Base-by-base conservation (phyloP, 2,888 invertebrate genomes). In the Hartigia nigra region DNA sequence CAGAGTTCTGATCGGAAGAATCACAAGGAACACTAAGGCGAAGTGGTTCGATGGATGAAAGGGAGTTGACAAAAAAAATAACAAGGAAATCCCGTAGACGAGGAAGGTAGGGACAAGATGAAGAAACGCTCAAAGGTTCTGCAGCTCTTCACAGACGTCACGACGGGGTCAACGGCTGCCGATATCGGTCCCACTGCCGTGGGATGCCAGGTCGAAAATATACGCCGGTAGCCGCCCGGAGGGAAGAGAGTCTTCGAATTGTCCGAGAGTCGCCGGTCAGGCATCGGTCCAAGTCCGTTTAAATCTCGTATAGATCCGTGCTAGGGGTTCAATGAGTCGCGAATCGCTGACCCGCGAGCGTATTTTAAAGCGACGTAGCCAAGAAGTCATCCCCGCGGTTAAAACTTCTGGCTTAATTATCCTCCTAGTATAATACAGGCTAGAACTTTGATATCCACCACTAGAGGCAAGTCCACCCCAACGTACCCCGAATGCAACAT, bases 181-280 rank as follows among this genome's bases (percentile, higher is more conserved):
- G 82, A 81, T 82, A 84, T 81, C 81, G 81, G 82, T 79, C 78
- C 81, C 79, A 32, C 31, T 81, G 78, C 74, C 77, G 70, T 36
- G 84, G 84, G 83, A 86, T 87, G 87, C 87, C 87, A 87, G 87
- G 86, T 90, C 89, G 85, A 89, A 90, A 90, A 90, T 90, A 90
- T 85, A 88, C 86, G 86, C 23, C 55, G 55, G 55, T 55, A 55
- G 55, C 55, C 55, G 84, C 84, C 82, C 84, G 82, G 81, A 81
- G 82, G 81, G 78, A 84, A 83, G 81, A 81, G 86, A 90, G 89
- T 91, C 88, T 91, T 90, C 82, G 85, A 88, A 91, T 91, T 88
- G 88, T 86, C 88, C 86, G 87, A 89, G 90, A 89, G 90, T 89
- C 90, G 87, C 86, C 87, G 86, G 86, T 87, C 87, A 89, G 91